Conservation (phyloP, 2,888 invertebrate genomes). For the Hydraecia micacea region DNA sequence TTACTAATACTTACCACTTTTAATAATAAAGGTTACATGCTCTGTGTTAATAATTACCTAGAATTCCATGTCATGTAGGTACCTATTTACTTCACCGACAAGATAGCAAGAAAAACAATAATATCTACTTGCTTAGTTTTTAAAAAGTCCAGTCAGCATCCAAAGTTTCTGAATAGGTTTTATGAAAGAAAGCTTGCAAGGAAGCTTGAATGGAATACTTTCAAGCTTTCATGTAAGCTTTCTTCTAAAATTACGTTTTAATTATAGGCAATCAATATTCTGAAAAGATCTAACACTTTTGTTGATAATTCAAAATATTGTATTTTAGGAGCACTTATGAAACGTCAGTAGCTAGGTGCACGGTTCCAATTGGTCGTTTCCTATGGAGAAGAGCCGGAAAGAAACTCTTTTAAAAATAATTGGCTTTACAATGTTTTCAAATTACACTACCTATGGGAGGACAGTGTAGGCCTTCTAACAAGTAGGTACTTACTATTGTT, state of each 20-base stretch:
- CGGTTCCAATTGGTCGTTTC: neutral
- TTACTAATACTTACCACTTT: conserved; percentile 6
- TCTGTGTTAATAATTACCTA: no score
- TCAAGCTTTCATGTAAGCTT: no score
- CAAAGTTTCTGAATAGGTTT: neutral
- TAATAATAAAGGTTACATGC: no score
- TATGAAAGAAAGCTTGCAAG: neutral
- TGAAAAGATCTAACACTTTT: neutral
- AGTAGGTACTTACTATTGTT: no score
- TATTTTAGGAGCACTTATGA: no score
- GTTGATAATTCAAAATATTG: neutral
- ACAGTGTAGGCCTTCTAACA: neutral
- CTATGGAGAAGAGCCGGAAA: neutral
- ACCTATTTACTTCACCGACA: neutral
- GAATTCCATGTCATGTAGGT: neutral
- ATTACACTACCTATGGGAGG: neutral
- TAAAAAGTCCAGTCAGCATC: neutral
- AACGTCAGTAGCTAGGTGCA: neutral
- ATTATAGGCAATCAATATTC: neutral
- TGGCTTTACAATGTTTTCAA: neutral
- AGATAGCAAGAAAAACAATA: no score
- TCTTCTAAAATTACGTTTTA: neutral
- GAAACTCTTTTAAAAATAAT: neutral
- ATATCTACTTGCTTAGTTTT: no score
- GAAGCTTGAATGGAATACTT: no score